Evolutionary conservation across 1,140 invertebrate genomes (phyloP).

Genomic region (Sitophilus oryzae): DNA sequence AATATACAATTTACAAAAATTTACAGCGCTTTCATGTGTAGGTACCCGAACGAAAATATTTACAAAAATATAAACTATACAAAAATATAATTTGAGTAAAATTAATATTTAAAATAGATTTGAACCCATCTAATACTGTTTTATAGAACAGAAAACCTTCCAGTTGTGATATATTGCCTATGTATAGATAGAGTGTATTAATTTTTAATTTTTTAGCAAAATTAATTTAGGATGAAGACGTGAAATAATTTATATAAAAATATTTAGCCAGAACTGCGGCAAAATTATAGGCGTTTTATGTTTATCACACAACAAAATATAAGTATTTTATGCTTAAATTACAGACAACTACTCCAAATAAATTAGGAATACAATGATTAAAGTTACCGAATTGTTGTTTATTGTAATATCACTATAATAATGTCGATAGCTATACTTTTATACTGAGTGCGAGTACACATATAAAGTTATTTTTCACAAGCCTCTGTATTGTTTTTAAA

Average conservation of each 20-base stretch:
- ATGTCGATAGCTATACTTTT: neutral
- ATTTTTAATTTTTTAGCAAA: neutral
- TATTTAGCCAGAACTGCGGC: neutral
- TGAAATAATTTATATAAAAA: neutral
- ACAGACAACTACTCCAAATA: neutral
- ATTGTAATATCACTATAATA: neutral
- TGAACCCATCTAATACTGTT: slow-evolving; percentile 34
- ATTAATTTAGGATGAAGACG: neutral
- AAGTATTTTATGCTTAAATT: neutral
- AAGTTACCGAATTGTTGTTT: neutral
- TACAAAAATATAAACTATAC: slow-evolving; percentile 29
- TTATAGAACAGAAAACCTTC: slow-evolving; percentile 22
- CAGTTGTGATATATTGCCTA: neutral
- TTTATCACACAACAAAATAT: too few species aligned
- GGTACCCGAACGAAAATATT: slow-evolving; percentile 31
- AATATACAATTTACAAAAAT: slow-evolving; percentile 35
- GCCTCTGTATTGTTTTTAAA: neutral
- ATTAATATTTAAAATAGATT: slow-evolving; percentile 21
- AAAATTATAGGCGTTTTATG: too few species aligned
- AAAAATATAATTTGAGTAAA: slow-evolving; percentile 31
- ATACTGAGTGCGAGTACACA: neutral
- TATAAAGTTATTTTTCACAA: neutral
- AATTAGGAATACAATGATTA: neutral
- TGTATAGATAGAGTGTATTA: neutral
- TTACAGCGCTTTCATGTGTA: slow-evolving; percentile 27